These are phyloP conservation scores for Prosapia bicincta DNA, from an alignment of 2,888 invertebrate species.

Conservation along the genomic window DNA sequence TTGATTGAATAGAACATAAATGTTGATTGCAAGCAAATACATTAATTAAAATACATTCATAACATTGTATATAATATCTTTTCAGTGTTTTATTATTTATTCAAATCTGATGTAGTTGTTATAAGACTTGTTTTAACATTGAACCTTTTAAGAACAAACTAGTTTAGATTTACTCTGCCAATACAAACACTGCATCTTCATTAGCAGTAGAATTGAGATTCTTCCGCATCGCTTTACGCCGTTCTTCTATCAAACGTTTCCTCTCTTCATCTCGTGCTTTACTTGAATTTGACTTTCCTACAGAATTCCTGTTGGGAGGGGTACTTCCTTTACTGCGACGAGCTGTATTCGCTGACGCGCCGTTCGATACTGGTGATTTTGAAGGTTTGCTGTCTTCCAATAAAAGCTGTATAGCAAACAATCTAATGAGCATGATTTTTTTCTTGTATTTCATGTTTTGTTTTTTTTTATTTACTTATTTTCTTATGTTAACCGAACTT, in stretches of 20 bases:
- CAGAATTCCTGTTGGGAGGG: not conserved
- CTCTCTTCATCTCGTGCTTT: slow-evolving; percentile 67
- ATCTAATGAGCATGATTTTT: too few relatives aligned
- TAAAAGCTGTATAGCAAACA: not conserved
- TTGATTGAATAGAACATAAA: not conserved
- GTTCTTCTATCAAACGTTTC: slow-evolving; percentile 75
- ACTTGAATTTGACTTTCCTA: slow-evolving; percentile 32
- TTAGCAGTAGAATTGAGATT: slow-evolving; percentile 15
- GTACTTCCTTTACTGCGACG: slow-evolving; percentile 2
- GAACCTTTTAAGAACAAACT: too few relatives aligned
- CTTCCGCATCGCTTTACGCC: slow-evolving; percentile 56
- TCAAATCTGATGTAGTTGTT: too few relatives aligned
- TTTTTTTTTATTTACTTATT: too few relatives aligned
- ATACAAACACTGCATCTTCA: slow-evolving; percentile 21
- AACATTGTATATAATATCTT: not conserved
- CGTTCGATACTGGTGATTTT: not conserved
- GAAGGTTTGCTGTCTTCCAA: not conserved
- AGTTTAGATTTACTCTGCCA: not conserved
- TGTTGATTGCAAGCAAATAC: not conserved
- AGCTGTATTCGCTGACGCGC: not conserved
- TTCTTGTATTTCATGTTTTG: too few relatives aligned
- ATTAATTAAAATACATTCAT: not conserved
- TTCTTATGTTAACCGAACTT: too few relatives aligned
- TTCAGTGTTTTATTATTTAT: too few relatives aligned
- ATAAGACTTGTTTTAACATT: too few relatives aligned